A percentile compares a stretch with the other conserved stretches of the same genome.
Evolutionary conservation across 2,888 invertebrate genomes (phyloP).

Genomic region (Dynastes tityus): DNA sequence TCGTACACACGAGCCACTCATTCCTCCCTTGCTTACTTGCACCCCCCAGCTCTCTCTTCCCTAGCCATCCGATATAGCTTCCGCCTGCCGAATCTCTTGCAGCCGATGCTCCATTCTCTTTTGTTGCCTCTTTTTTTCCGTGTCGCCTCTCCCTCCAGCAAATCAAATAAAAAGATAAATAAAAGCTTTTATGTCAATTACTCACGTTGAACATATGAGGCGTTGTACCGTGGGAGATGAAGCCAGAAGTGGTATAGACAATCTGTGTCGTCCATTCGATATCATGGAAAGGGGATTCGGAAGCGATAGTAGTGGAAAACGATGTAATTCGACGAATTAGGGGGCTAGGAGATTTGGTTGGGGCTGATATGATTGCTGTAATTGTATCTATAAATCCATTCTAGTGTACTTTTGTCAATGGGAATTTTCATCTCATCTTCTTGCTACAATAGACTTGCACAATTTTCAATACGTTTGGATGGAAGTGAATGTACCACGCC

Average conservation of each 20-base stretch:
- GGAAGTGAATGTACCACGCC: too few species aligned
- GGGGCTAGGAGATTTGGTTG: too few species aligned
- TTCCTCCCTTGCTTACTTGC: too few species aligned
- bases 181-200: slow-evolving; percentile 40
- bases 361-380: too few species aligned
- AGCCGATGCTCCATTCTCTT: neutral
- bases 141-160: neutral
- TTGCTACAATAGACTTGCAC: too few species aligned
- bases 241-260: neutral
- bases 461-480: too few species aligned
- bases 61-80: neutral
- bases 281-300: too few species aligned
- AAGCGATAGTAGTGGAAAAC: too few species aligned
- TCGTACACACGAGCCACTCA: slow-evolving; percentile 41
- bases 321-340: too few species aligned
- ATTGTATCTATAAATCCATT: too few species aligned
- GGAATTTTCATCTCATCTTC: too few species aligned
- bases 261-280: neutral
- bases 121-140: neutral
- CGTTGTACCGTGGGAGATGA: neutral
- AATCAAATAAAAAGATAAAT: slow-evolving; percentile 45
- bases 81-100: neutral
- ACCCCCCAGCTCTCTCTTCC: neutral
- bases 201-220: neutral
- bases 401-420: too few species aligned